Base-by-base conservation (phyloP, 2,888 invertebrate species). In the Drosophila nr. medialis region DNA sequence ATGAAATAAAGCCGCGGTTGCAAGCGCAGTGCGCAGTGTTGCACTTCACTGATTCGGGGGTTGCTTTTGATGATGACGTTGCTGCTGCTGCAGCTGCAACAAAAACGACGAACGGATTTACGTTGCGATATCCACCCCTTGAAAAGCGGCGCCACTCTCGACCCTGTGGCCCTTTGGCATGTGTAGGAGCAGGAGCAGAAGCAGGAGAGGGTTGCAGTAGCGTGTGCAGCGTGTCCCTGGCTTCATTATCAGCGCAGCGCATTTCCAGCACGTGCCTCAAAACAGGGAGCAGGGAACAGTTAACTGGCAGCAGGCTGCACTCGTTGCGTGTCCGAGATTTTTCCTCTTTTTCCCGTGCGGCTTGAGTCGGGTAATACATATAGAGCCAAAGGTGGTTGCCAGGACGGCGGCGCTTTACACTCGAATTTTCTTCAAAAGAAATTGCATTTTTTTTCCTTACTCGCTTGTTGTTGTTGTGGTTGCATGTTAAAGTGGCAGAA, bases 231-330 rank as follows among this genome's bases (percentile, higher is more conserved):
- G 38, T 67, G 70, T 63, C 67, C 48, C 59, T 69, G 72, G 86
- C 80, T 85, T 85, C 87, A 85, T 89, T 85, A 89, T 84, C 89
- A 70, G 68, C 66, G 60, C 66, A 64, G 62, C 77, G 74, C 77
- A 80, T 80, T 80, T 80, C 74, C 79, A 80, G 81, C 85, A 85
- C 85, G 85, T 85, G 85, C 82, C 87, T 61, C 55, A 55, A 61
- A 66, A 60, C 64, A 42, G n/a, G 27, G 45, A 38, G 32, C 48
- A 40, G 42, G 36, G 30, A 18, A n/a, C 38, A 15, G 71, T 32
- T 45, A 45, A 24, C 45, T 24, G 45, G 24, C 24, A 36, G 21
- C 59, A 42, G 50, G 24, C 65, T 76, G 75, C 75, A 72, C 53
- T 70, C 69, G 72, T 27, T 62, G 64, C 64, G 77, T 76, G 76